A percentile compares a stretch with the other conserved stretches of the same genome.
Conservation (phyloP, 2,797 vertebrate genomes). For the Chlorospingus flavigularis region DNA sequence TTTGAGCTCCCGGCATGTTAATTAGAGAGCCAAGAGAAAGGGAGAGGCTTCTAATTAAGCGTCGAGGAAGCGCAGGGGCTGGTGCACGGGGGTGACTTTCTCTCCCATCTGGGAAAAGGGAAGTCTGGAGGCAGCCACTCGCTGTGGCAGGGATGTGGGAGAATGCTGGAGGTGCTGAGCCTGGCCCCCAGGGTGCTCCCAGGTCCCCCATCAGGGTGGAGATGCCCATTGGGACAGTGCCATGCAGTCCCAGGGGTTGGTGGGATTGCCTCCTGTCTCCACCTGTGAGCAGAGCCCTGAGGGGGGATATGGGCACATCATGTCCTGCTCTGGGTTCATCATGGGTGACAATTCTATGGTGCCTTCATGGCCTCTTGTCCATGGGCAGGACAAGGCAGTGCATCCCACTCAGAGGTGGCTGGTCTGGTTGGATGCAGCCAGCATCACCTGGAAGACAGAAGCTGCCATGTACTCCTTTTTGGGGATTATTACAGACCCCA, state of each 20-base stretch:
- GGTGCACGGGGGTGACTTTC: conserved; percentile 83
- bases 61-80: conserved; percentile 80
- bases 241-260: fast-evolving
- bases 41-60: conserved; percentile 86
- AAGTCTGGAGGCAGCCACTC: conserved; percentile 62
- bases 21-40: conserved; percentile 83
- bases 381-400: not conserved
- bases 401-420: not conserved
- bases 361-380: fast-evolving
- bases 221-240: not conserved
- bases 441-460: not conserved
- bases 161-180: not conserved
- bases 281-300: not conserved
- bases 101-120: conserved; percentile 72
- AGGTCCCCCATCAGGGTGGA: not conserved
- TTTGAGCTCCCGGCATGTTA: conserved; percentile 79
- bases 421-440: not conserved
- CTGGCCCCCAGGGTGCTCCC: no score
- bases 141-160: not conserved
- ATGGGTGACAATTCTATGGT: fast-evolving
- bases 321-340: fast-evolving
- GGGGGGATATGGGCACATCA: fast-evolving
- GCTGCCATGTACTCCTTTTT: not conserved
- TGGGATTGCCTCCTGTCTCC: not conserved
- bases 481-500: not conserved